Evolutionary conservation across 2,888 invertebrate species (phyloP).

Genomic region (Meta bourneti): DNA sequence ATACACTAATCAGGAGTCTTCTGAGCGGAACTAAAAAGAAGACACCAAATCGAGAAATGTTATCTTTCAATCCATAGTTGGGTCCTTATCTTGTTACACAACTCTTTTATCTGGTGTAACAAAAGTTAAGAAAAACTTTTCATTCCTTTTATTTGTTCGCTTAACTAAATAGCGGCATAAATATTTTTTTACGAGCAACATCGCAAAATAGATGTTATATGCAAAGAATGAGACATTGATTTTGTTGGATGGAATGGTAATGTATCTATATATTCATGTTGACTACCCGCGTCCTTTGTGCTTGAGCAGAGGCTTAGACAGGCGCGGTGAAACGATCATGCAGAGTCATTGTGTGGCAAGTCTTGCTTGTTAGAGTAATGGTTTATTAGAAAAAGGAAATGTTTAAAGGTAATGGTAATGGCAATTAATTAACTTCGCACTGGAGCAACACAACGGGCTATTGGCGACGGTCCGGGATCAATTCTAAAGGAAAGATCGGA

Average conservation of each 20-base stretch:
- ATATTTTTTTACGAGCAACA: slow-evolving; percentile 38
- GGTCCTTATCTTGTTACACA: slow-evolving; percentile 66
- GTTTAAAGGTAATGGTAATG: no score
- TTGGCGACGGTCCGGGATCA: no score
- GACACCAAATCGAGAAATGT: slow-evolving; percentile 45
- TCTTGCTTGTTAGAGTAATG: no score
- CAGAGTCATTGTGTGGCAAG: no score
- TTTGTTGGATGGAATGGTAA: not conserved
- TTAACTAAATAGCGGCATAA: slow-evolving; percentile 50
- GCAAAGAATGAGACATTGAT: not conserved
- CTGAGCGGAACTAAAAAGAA: slow-evolving; percentile 68
- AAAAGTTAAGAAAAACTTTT: slow-evolving; percentile 38
- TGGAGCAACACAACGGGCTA: no score
- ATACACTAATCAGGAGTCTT: slow-evolving; percentile 68
- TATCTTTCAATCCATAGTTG: slow-evolving; percentile 63
- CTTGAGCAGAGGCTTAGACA: no score
- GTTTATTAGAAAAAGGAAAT: no score
- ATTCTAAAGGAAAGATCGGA: no score
- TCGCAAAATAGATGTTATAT: not conserved
- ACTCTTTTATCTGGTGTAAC: slow-evolving; percentile 61
- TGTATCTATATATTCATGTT: no score
- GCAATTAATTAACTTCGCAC: no score
- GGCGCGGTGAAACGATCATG: no score
- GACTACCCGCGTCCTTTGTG: no score
- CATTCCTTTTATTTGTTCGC: slow-evolving; percentile 37